Conservation (phyloP, 2,797 vertebrate species). For the Furcifer pardalis region DNA sequence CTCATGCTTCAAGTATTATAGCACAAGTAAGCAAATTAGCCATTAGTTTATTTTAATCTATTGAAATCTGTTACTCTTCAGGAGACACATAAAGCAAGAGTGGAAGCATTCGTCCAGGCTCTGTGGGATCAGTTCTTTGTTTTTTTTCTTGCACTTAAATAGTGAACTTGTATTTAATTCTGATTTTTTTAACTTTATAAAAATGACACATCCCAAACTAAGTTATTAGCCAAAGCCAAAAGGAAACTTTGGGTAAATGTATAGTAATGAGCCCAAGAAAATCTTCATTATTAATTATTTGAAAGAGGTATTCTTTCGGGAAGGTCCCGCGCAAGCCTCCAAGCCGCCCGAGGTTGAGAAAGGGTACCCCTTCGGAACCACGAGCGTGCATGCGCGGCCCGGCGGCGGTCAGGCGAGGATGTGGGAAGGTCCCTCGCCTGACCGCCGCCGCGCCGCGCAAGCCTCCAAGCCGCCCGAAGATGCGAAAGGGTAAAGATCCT, state of each 20-base stretch:
- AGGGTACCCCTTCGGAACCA: too few relatives aligned
- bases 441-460: too few relatives aligned
- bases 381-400: too few relatives aligned
- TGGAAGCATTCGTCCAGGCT: neutral
- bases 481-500: too few relatives aligned
- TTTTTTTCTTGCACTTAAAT: neutral
- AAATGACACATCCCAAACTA: neutral
- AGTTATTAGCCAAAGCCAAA: constrained; percentile 6
- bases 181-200: neutral
- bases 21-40: neutral
- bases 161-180: neutral
- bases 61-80: neutral
- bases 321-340: too few relatives aligned
- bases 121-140: neutral
- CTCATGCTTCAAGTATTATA: neutral
- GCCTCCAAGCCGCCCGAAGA: too few relatives aligned
- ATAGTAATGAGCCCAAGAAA: constrained; percentile 26
- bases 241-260: constrained; percentile 8
- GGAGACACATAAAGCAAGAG: too few relatives aligned
- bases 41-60: neutral
- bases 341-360: too few relatives aligned
- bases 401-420: too few relatives aligned
- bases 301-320: constrained; percentile 17
- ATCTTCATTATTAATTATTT: constrained; percentile 33
- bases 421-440: too few relatives aligned